Conservation (phyloP, 2,888 invertebrate species). For the Steromphala cineraria region DNA sequence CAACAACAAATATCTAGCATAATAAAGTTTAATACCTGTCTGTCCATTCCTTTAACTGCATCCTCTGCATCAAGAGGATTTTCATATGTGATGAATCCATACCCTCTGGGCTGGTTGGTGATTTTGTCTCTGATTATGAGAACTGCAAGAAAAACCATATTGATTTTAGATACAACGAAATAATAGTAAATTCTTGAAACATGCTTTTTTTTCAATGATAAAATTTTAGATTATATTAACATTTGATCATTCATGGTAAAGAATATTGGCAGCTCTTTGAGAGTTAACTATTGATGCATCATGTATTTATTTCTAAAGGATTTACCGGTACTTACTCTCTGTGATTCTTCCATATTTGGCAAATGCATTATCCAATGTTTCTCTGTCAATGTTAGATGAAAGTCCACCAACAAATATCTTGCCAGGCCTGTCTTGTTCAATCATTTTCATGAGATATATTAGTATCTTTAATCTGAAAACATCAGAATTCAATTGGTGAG, state of each 20-base stretch:
- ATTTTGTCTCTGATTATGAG: slow-evolving; percentile 59
- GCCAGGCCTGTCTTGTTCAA: slow-evolving; percentile 64
- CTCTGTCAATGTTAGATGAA: slow-evolving; percentile 54
- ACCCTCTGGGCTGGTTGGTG: slow-evolving; percentile 59
- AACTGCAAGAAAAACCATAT: slow-evolving; percentile 44
- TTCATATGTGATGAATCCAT: slow-evolving; percentile 68
- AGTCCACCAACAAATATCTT: slow-evolving; percentile 68
- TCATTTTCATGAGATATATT: slow-evolving; percentile 11
- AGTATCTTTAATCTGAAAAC: no score
- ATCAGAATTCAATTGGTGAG: no score
- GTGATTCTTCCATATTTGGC: slow-evolving; percentile 63
- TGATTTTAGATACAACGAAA: neutral
- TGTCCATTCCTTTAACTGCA: slow-evolving; percentile 64
- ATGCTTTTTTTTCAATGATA: neutral
- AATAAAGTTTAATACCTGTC: slow-evolving; percentile 45
- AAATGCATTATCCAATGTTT: slow-evolving; percentile 60
- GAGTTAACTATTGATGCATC: no score
- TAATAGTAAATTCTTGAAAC: neutral
- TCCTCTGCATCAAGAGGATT: slow-evolving; percentile 65
- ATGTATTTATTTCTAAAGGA: no score
- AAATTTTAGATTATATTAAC: no score
- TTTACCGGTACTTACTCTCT: slow-evolving; percentile 49
- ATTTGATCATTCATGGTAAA: neutral
- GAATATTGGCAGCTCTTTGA: neutral
- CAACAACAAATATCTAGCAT: no score